A percentile compares a stretch with the other conserved stretches of the same genome.
Conservation (phyloP, 2,888 invertebrate species). For the Andrena trimmerana region DNA sequence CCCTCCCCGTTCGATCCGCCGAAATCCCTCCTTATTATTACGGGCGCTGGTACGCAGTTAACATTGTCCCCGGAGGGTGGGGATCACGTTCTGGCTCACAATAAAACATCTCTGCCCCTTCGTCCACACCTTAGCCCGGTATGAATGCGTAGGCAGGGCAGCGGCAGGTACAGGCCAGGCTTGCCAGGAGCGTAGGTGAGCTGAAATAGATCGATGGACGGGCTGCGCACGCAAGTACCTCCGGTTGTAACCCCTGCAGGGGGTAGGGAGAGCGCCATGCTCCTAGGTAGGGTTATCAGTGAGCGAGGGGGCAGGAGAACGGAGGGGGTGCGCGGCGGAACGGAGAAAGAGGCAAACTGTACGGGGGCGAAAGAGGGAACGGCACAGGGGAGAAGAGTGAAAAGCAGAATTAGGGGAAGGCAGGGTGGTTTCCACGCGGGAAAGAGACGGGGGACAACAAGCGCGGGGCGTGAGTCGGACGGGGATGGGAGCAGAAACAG, state of each 20-base stretch:
- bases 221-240: constrained; percentile 79
- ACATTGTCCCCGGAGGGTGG: background rate
- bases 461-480: background rate
- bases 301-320: constrained; percentile 47
- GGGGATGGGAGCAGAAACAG: background rate
- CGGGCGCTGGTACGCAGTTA: constrained; percentile 11
- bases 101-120: constrained; percentile 26
- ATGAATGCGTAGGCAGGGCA: constrained; percentile 61
- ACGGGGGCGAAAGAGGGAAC: background rate
- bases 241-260: constrained; percentile 68
- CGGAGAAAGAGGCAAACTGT: constrained; percentile 14
- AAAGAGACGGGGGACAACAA: background rate
- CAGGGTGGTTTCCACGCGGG: background rate
- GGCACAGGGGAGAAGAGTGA: background rate
- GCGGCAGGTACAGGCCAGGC: constrained; percentile 60
- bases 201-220: constrained; percentile 79
- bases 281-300: constrained; percentile 62
- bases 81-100: constrained; percentile 15
- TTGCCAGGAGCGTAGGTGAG: constrained; percentile 74
- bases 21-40: constrained; percentile 27
- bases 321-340: constrained; percentile 15
- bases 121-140: constrained; percentile 32
- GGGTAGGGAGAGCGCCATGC: constrained; percentile 66
- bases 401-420: constrained; percentile 1
- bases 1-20: background rate